Evolutionary conservation across 2,113 vertebrate genomes (phyloP).

Genomic region (Istiophorus platypterus): DNA sequence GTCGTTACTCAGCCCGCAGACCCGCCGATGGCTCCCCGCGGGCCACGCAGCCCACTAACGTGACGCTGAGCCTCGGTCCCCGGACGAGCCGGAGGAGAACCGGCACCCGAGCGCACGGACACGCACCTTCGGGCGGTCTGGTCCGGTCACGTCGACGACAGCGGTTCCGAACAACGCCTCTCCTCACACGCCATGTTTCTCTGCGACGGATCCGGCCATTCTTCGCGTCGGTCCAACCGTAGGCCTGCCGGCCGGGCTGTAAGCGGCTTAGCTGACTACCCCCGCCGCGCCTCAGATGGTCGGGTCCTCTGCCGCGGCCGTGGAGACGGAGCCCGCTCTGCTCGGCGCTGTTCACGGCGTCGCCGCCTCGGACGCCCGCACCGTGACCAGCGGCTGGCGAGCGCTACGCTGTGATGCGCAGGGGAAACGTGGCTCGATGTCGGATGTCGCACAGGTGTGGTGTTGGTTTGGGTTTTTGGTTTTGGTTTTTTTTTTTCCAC

Average conservation of each 20-base stretch:
- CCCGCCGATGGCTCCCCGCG: background rate
- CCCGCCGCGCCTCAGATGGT: constrained; percentile 67
- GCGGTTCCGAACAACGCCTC: constrained; percentile 28
- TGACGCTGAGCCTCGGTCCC: background rate
- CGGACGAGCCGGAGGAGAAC: background rate
- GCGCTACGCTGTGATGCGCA: background rate
- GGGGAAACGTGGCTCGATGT: background rate
- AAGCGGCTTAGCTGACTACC: constrained; percentile 74
- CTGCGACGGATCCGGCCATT: constrained; percentile 42
- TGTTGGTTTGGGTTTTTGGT: too few relatives aligned
- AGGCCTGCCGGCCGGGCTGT: constrained; percentile 55
- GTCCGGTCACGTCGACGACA: constrained; percentile 49
- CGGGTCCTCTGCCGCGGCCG: constrained; percentile 60
- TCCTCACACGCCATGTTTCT: constrained; percentile 55
- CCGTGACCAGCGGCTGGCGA: background rate
- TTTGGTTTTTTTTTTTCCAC: too few relatives aligned
- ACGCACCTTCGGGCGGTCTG: constrained; percentile 72
- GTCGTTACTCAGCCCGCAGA: background rate
- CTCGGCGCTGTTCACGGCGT: constrained; percentile 6
- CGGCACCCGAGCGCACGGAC: background rate
- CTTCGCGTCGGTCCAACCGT: constrained; percentile 37
- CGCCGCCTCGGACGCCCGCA: background rate
- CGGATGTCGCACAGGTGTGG: background rate
- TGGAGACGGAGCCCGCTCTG: constrained; percentile 25
- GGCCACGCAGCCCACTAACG: background rate